Conservation (phyloP, 2,113 vertebrate genomes). For the Dicentrarchus labrax region DNA sequence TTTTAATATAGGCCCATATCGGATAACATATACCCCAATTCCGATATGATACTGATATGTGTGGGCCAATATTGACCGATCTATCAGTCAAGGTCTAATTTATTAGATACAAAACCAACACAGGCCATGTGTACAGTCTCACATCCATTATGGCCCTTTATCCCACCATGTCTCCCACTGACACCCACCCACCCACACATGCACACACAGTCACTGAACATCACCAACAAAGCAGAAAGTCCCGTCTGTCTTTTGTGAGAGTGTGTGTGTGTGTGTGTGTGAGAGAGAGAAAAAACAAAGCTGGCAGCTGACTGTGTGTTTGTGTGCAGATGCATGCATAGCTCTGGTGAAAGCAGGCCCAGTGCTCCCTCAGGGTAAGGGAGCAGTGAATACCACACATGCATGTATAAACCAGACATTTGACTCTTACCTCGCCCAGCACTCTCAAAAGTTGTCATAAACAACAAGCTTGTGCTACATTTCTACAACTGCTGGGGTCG, state of each 20-base stretch:
- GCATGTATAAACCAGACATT: neutral
- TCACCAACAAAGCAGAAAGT: conserved; percentile 33
- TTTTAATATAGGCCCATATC: too few relatives aligned
- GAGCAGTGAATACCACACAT: conserved; percentile 21
- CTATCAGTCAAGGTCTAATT: too few relatives aligned
- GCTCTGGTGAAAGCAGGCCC: conserved; percentile 1
- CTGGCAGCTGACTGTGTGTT: conserved; percentile 17
- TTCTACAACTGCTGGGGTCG: neutral
- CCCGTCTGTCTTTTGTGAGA: neutral
- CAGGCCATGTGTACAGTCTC: neutral
- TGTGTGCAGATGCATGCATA: conserved; percentile 5
- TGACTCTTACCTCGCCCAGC: neutral
- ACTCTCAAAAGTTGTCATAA: neutral
- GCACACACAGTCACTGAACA: conserved; percentile 7
- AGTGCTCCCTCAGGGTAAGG: conserved; percentile 16
- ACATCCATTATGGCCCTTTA: neutral
- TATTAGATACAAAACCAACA: neutral
- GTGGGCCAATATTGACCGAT: too few relatives aligned
- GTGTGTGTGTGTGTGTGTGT: too few relatives aligned
- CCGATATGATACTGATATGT: too few relatives aligned
- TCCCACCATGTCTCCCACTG: neutral
- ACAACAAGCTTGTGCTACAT: neutral
- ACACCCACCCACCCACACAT: neutral
- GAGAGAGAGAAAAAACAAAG: neutral
- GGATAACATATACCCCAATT: too few relatives aligned